Conservation (phyloP, 2,113 vertebrate genomes). For the Cyanoliseus patagonus region DNA sequence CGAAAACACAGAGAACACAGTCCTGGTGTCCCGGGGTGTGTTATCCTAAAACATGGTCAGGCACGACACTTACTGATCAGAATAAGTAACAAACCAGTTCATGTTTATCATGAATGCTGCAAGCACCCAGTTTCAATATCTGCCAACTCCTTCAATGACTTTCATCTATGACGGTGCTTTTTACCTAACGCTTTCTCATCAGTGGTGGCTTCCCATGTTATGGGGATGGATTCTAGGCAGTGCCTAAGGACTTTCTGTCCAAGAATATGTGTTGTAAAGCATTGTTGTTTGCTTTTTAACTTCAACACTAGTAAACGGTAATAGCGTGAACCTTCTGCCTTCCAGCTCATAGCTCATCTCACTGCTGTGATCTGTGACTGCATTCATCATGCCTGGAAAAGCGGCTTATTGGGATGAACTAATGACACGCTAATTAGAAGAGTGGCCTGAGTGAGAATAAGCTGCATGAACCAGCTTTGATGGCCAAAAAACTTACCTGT, state of each 20-base stretch:
- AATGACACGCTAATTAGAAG: conserved; percentile 23
- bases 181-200: not conserved
- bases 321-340: not conserved
- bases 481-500: conserved; percentile 41
- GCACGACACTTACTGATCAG: not conserved
- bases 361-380: not conserved
- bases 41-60: not conserved
- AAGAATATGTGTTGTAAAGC: not conserved
- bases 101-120: not conserved
- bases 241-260: not conserved
- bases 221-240: not conserved
- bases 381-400: not conserved
- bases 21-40: not conserved
- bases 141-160: not conserved
- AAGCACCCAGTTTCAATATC: not conserved
- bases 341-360: not conserved
- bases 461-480: conserved; percentile 40
- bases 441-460: conserved; percentile 13
- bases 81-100: not conserved
- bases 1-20: not conserved
- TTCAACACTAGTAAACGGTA: conserved; percentile 2
- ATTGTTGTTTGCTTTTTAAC: not conserved
- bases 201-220: not conserved
- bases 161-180: not conserved
- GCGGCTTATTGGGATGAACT: not conserved